Percentiles rank a stretch among this genome's conserved stretches.
Evolutionary conservation across 2,113 vertebrate genomes (phyloP).

Genomic region (Saccopteryx leptura): DNA sequence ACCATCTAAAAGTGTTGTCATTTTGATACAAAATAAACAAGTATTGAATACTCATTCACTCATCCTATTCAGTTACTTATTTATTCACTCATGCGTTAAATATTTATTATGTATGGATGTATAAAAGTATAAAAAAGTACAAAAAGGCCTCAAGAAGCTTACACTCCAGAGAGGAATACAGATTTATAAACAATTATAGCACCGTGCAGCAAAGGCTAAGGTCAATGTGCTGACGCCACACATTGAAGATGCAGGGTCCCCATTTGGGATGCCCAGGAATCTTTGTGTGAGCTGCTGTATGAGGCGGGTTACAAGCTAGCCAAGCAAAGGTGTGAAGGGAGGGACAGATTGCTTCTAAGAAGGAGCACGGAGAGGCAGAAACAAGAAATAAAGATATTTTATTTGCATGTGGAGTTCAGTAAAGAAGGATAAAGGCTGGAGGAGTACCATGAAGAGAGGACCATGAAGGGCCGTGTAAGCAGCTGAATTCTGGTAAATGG

Average conservation of each 20-base stretch:
- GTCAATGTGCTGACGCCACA: background rate
- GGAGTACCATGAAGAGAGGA: background rate
- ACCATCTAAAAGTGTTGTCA: background rate
- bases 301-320: background rate
- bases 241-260: background rate
- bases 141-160: background rate
- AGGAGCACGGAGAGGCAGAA: background rate
- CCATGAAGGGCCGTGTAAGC: background rate
- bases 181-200: conserved; percentile 20
- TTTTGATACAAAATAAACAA: background rate
- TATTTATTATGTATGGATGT: background rate
- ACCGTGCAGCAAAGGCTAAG: background rate
- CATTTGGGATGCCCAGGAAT: background rate
- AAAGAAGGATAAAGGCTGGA: background rate
- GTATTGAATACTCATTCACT: background rate
- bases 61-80: background rate
- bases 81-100: background rate
- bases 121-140: background rate
- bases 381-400: conserved; percentile 24
- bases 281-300: background rate
- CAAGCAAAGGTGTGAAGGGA: background rate
- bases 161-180: background rate
- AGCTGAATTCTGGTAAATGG: conserved; percentile 3
- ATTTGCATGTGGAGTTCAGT: conserved; percentile 16
- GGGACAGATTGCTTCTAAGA: background rate